Evolutionary conservation across 92 coral and sea anemone genomes (phyloP).

Genomic region (Epizoanthus fatuus): DNA sequence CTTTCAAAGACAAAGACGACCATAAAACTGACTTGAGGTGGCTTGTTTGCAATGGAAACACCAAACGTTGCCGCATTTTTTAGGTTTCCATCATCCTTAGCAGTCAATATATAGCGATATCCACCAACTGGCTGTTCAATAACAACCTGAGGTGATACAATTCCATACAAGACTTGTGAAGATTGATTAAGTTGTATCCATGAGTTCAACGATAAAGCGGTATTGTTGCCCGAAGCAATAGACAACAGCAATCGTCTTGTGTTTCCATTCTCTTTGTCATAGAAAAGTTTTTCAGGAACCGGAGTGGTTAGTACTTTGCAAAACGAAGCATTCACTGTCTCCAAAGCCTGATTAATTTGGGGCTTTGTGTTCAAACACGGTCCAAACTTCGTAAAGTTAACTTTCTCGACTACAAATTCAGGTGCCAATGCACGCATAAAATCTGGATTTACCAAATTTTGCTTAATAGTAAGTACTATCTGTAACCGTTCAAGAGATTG

Average conservation of each 20-base stretch:
- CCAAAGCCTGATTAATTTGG: neutral
- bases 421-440: constrained; percentile 50
- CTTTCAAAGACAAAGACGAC: constrained; percentile 40
- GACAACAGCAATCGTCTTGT: constrained; percentile 28
- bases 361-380: constrained; percentile 60
- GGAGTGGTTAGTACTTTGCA: constrained; percentile 18
- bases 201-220: constrained; percentile 23
- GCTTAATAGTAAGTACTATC: constrained; percentile 15
- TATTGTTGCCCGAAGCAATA: constrained; percentile 22
- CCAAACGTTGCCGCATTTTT: constrained; percentile 23
- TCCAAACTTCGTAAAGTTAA: constrained; percentile 35
- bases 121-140: constrained; percentile 32
- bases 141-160: constrained; percentile 32
- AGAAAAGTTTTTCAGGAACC: constrained; percentile 46
- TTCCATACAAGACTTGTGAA: constrained; percentile 44
- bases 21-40: constrained; percentile 32
- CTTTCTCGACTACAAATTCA: constrained; percentile 37
- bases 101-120: constrained; percentile 35
- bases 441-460: constrained; percentile 25
- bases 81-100: constrained; percentile 41
- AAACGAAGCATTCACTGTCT: constrained; percentile 30
- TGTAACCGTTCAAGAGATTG: constrained; percentile 20
- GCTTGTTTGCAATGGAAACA: constrained; percentile 17
- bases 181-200: constrained; percentile 59
- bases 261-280: constrained; percentile 59